Base-by-base conservation (phyloP, 2,797 vertebrate species). In the Acrossocheilus wenchowensis region DNA sequence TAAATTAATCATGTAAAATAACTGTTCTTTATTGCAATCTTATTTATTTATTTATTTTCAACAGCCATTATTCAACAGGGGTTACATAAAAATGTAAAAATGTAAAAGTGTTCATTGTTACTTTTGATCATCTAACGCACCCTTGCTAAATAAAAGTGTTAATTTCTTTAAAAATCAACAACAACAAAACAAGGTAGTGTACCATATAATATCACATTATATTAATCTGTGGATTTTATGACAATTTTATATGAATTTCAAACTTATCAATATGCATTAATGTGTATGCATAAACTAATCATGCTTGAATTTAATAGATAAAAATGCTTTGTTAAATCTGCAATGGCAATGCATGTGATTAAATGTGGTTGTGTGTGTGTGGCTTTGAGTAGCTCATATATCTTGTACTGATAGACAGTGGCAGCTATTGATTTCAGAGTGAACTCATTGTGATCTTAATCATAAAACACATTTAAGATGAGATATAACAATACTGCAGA, bases 401-500 rank as follows among this genome's bases (percentile, higher is more conserved):
- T 64, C 54, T 43, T 79, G 23, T 43, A 43, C 77, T 62, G 77
- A 78, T 78, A 78, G 54, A 79, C 14, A 79, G 77, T 79, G 77
- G 57, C 77, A 79, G 39, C 15, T 79, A 79, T 79, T 79, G 77
- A 79, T 79, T 79, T 79, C 54, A 79, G 77, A 43, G 77, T 79
- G 54, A 62, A 62, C 54, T 62, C 77, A 62, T 19, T 79, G 77
- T 62, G 77, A 79, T 79, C 36, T 26, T 15, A 43, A 79, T 79
- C 77, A 79, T 54, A 77, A n/a, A 78, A 78, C 23, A 26, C 77
- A 62, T 78, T 78, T 43, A 41, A 78, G 54, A 78, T 62, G 23
- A 78, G 77, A 78, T 62, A 78, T 43, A 39, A 43, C 39, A 79
- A 43, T 43, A 43, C 34, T 78, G 36, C 12, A 78, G 12, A 4